Percentiles rank a stretch among this genome's conserved stretches.
phyloP scores from a whole-genome alignment of 2,888 invertebrate species.

The Brachypalpus laphriformis region DNA sequence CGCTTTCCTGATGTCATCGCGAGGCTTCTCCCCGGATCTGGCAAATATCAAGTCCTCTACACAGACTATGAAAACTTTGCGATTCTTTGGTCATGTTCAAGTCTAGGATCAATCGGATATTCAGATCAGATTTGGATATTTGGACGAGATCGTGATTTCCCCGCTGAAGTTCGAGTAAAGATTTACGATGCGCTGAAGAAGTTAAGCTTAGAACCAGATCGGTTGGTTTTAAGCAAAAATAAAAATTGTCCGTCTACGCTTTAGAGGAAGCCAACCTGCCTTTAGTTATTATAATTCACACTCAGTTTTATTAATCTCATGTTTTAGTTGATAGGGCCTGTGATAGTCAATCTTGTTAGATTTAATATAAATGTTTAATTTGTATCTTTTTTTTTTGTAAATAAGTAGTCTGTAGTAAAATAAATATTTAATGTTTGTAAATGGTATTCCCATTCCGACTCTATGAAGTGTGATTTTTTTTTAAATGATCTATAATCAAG shows the following conservation, averaged over 20 bases:
- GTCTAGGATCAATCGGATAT: slow-evolving; percentile 84
- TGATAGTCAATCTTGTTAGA: slow-evolving; percentile 69
- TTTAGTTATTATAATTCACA: slow-evolving; percentile 30
- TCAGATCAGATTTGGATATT: slow-evolving; percentile 89
- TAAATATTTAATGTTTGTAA: slow-evolving; percentile 29
- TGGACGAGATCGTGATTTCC: slow-evolving; percentile 87
- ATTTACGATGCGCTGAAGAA: slow-evolving; percentile 86
- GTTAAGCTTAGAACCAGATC: slow-evolving; percentile 87
- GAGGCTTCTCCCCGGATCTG: slow-evolving; percentile 88
- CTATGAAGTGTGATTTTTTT: background rate
- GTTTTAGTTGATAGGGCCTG: slow-evolving; percentile 58
- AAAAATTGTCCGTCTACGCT: slow-evolving; percentile 84
- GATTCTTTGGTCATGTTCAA: slow-evolving; percentile 89
- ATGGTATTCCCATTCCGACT: background rate
- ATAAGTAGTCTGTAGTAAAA: slow-evolving; percentile 31
- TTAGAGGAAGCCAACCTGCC: slow-evolving; percentile 58
- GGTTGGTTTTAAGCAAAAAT: slow-evolving; percentile 88
- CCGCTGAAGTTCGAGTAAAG: slow-evolving; percentile 86
- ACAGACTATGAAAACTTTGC: slow-evolving; percentile 90
- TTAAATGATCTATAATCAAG: too few species aligned
- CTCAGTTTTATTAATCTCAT: slow-evolving; percentile 32
- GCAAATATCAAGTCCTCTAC: slow-evolving; percentile 88
- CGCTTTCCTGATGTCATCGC: slow-evolving; percentile 87
- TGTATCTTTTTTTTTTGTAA: slow-evolving; percentile 41
- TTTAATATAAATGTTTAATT: slow-evolving; percentile 24